Conservation (phyloP, 2,888 invertebrate genomes). For the Trachelus troglodyta region DNA sequence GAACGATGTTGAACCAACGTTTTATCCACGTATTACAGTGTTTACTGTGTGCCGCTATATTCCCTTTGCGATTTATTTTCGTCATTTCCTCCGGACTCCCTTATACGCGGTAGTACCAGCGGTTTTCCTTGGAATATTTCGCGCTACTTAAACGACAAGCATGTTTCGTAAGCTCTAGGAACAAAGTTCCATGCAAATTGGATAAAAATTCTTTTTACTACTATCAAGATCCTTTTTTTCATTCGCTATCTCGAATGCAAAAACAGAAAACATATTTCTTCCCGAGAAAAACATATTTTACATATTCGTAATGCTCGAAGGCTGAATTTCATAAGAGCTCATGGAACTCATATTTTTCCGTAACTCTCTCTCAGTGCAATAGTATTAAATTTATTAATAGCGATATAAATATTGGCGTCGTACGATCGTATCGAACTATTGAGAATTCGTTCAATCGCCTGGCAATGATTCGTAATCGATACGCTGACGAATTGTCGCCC, state of each 20-base stretch:
- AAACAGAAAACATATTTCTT: background rate
- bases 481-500: background rate
- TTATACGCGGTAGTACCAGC: background rate
- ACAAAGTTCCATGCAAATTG: background rate
- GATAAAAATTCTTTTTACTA: background rate
- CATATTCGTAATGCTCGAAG: background rate
- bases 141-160: conserved; percentile 21
- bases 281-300: background rate
- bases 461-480: background rate
- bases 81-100: background rate
- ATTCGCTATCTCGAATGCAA: background rate
- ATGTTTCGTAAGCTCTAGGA: conserved; percentile 7
- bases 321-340: background rate
- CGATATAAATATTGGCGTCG: background rate
- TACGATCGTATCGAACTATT: background rate
- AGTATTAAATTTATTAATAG: background rate
- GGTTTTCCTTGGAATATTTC: conserved; percentile 33
- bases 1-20: background rate
- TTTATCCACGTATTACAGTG: background rate
- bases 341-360: background rate
- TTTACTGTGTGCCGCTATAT: background rate
- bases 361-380: background rate
- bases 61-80: background rate
- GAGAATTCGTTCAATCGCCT: background rate
- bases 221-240: background rate